Conservation (phyloP, 2,888 invertebrate genomes). For the Boloria selene region DNA sequence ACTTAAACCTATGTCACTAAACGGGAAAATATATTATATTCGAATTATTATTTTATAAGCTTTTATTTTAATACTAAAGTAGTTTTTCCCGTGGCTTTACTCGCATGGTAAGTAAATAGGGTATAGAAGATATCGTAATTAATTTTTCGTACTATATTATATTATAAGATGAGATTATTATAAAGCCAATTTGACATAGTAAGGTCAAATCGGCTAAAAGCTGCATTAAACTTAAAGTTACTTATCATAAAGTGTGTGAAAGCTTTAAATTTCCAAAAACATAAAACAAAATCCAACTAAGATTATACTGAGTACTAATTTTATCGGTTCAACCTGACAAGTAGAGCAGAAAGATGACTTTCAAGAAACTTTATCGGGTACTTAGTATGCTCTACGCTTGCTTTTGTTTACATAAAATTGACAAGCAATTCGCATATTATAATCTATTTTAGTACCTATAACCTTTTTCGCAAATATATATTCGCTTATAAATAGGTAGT, state of each 20-base stretch:
- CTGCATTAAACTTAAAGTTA: background rate
- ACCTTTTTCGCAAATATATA: no score
- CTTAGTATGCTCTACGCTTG: conserved; percentile 20
- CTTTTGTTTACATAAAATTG: conserved; percentile 22
- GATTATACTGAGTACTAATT: conserved; percentile 33
- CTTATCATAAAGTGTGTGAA: conserved; percentile 10
- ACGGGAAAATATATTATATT: background rate
- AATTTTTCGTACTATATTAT: no score
- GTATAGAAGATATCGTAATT: no score
- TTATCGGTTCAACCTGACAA: conserved; percentile 35
- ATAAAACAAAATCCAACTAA: conserved; percentile 30
- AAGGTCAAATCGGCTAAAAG: background rate
- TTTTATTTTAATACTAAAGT: no score
- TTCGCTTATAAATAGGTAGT: no score
- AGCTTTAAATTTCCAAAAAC: conserved; percentile 18
- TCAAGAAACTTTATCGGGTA: conserved; percentile 19
- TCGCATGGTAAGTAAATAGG: no score
- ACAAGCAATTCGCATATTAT: background rate
- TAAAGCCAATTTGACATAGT: no score
- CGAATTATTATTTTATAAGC: conserved; percentile 1
- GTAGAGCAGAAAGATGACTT: conserved; percentile 40
- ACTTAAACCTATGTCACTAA: conserved; percentile 11
- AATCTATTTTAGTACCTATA: background rate
- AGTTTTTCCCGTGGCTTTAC: no score
- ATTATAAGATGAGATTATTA: no score